A percentile compares a stretch with the other conserved stretches of the same genome.
Evolutionary conservation across 2,888 invertebrate species (phyloP).

Genomic region (Synanthedon vespiformis): DNA sequence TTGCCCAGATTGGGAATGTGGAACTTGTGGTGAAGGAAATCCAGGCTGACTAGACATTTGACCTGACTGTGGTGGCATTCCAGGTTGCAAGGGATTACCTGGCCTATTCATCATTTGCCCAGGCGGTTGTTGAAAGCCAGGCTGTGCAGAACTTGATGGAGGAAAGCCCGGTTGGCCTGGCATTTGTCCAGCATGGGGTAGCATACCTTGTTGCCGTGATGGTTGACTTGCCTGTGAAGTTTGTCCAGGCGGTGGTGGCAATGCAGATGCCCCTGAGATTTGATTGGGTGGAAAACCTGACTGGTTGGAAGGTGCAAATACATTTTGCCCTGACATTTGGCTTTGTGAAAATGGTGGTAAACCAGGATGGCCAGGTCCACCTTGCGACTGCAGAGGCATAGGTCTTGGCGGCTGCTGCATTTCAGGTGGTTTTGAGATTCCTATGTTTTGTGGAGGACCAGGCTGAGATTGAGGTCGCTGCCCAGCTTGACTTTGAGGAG

Average conservation of each 20-base stretch:
- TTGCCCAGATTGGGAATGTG: slow-evolving; percentile 5
- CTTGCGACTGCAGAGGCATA: slow-evolving; percentile 6
- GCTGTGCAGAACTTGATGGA: slow-evolving; percentile 12
- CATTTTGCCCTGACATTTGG: background rate
- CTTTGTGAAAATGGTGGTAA: background rate
- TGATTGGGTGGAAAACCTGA: slow-evolving; percentile 1
- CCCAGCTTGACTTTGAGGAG: background rate
- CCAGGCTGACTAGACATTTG: slow-evolving; percentile 7
- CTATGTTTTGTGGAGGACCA: background rate
- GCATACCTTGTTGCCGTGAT: background rate
- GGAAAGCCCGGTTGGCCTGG: slow-evolving; percentile 12
- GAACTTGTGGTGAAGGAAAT: slow-evolving; percentile 12
- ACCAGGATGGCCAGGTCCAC: slow-evolving; percentile 2
- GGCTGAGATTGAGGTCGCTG: background rate
- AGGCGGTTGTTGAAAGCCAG: slow-evolving; percentile 10
- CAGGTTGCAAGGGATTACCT: slow-evolving; percentile 16
- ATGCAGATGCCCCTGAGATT: background rate
- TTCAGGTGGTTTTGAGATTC: background rate
- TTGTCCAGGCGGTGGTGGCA: background rate
- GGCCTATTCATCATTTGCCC: slow-evolving; percentile 1
- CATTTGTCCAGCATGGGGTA: slow-evolving; percentile 12
- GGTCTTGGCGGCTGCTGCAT: slow-evolving; percentile 3
- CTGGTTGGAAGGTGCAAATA: slow-evolving; percentile 6
- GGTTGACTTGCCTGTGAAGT: background rate
- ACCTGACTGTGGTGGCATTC: slow-evolving; percentile 13